A percentile compares a stretch with the other conserved stretches of the same genome.
Conservation (phyloP, 2,113 vertebrate genomes). For the Erythrocebus patas region DNA sequence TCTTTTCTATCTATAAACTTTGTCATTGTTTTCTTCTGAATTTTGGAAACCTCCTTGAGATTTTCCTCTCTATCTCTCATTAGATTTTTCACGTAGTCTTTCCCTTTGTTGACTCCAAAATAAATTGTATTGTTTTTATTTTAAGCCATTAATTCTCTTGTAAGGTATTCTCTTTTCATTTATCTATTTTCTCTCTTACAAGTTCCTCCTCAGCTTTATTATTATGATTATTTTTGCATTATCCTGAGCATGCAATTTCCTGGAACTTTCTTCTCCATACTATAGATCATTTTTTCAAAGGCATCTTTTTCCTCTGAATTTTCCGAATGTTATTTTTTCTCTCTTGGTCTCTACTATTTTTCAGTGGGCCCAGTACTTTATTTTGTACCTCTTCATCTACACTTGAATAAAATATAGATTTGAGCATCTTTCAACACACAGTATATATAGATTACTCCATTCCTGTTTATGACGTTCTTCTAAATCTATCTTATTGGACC, state of each 20-base stretch:
- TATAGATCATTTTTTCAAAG: background rate
- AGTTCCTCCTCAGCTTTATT: background rate
- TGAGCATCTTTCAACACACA: background rate
- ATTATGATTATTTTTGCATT: background rate
- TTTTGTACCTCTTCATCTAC: background rate
- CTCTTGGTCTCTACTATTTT: background rate
- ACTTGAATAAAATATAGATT: background rate
- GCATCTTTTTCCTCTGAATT: background rate
- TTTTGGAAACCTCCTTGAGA: background rate
- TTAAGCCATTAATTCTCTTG: background rate
- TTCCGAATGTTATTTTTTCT: background rate
- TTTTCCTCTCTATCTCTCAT: background rate
- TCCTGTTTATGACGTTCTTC: background rate
- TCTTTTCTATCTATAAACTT: background rate
- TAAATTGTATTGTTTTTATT: background rate
- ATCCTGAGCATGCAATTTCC: background rate
- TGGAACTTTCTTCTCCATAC: background rate
- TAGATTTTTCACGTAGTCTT: background rate
- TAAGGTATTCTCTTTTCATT: background rate
- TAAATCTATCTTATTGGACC: background rate
- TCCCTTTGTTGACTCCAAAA: background rate
- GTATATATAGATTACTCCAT: fast-evolving
- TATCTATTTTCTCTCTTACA: background rate
- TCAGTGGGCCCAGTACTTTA: background rate
- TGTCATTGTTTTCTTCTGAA: background rate